These are phyloP conservation scores for Nowickia ferox DNA, from an alignment of 2,888 invertebrate species.

Conservation along the genomic window DNA sequence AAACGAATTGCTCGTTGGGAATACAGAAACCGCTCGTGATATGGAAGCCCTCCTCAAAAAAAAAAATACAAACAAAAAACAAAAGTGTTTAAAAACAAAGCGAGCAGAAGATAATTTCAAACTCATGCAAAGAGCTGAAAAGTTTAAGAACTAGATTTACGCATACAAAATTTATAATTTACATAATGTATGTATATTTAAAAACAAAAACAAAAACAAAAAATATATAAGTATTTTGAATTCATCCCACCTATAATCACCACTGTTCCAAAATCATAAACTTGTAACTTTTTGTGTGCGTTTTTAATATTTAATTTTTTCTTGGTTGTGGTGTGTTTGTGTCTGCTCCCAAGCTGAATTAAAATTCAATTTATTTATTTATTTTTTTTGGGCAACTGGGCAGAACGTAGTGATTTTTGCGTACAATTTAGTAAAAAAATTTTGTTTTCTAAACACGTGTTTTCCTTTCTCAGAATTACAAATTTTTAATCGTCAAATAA, in stretches of 20 bases:
- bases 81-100: too few relatives aligned
- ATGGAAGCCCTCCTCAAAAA: too few relatives aligned
- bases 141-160: neutral
- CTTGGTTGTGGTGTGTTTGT: neutral
- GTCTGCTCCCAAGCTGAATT: neutral
- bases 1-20: too few relatives aligned
- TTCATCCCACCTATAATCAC: conserved; percentile 68
- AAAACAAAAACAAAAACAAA: neutral
- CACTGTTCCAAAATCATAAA: conserved; percentile 67
- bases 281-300: conserved; percentile 51
- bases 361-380: neutral
- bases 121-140: neutral
- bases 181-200: neutral
- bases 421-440: too few relatives aligned
- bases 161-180: conserved; percentile 15
- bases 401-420: too few relatives aligned
- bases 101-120: too few relatives aligned
- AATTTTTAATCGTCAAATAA: too few relatives aligned
- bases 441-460: too few relatives aligned
- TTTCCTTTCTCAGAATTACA: too few relatives aligned
- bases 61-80: too few relatives aligned
- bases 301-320: conserved; percentile 18
- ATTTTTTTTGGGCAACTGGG: conserved; percentile 2
- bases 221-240: conserved; percentile 66
- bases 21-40: too few relatives aligned